Base-by-base conservation (phyloP, 2,888 invertebrate species). In the Ptycholaimellus sp. region DNA sequence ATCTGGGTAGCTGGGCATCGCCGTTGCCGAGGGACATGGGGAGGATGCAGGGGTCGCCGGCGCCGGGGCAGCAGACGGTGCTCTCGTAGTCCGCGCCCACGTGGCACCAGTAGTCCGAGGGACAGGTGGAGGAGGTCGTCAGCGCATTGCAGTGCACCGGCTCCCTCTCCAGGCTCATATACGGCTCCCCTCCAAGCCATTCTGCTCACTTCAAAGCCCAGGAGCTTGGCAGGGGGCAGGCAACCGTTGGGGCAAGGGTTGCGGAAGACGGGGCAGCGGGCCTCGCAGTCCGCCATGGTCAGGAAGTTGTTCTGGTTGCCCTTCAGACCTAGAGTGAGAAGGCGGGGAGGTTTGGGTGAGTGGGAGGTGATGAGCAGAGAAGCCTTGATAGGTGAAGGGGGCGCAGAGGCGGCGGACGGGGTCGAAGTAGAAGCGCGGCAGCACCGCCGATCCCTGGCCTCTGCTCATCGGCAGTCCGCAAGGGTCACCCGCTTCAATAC, bases 1-100 rank as follows among this genome's bases (percentile, higher is more conserved):
- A 42, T 1, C 42, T 29, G 6, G 35, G 33, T 29, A 56, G 39
- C 21, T 44, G 45, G n/a, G 50, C 51, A 20, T 45, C 47, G 21
- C 56, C 56, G 35, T 54, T 51, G 20, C 56, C 56, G 3, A 50
- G 47, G 5, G 49, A 49, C 51, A 54, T 50, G 14, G 56, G 53
- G 36, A 56, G 42, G 29, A 47, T 49, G 42, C 56, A 56, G 13
- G 49, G 46, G 36, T 49, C 52, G 14, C 47, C 46, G 7, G n/a
- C 30, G n/a, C 39, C 39, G 11, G 41, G 40, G 19, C 43, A 43
- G 35, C 41, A 39, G n/a, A 41, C 30, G 14, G 38, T 41, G 16
- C 31, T 39, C 7, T 20, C 14, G 7, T 16, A 11, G 19, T 30
- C 35, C 2, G 30, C 30, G 9, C 41, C 41, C 9, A 40, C 37